Evolutionary conservation across 1,140 invertebrate species (phyloP).

Genomic region (Lepidurus apus): DNA sequence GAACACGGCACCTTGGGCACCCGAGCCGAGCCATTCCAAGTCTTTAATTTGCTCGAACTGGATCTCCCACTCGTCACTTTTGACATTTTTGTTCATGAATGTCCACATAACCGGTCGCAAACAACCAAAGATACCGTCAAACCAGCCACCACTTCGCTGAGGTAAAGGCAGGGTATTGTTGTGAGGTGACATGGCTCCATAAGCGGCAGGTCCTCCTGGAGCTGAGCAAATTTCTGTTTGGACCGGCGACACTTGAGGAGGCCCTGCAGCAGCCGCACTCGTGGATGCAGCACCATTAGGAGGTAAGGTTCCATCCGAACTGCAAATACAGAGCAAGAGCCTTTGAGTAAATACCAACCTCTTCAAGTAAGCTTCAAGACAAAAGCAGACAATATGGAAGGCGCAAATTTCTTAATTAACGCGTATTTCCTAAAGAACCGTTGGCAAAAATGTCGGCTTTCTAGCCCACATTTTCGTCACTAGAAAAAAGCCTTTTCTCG

Average conservation of each 20-base stretch:
- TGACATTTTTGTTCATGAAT: conserved; percentile 63
- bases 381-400: not conserved
- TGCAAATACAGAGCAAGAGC: not conserved
- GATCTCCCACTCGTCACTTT: conserved; percentile 82
- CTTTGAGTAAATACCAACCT: not conserved
- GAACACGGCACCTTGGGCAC: conserved; percentile 94
- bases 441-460: not conserved
- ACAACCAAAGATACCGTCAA: conserved; percentile 77
- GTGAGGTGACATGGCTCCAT: conserved; percentile 31
- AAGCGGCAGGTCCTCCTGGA: conserved; percentile 28
- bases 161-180: conserved; percentile 35
- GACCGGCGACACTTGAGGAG: conserved; percentile 34
- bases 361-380: not conserved
- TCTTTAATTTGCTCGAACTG: conserved; percentile 88
- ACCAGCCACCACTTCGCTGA: conserved; percentile 53
- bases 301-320: not conserved
- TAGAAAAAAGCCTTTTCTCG: not conserved
- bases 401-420: not conserved
- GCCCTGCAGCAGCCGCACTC: conserved; percentile 20
- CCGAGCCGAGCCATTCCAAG: conserved; percentile 86
- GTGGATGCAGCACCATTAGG: not conserved
- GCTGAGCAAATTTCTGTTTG: conserved; percentile 33
- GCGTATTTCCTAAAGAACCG: not conserved
- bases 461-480: not conserved
- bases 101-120: conserved; percentile 70